These are phyloP conservation scores for Meganola albula DNA, from an alignment of 2,888 invertebrate genomes.

Conservation along the genomic window DNA sequence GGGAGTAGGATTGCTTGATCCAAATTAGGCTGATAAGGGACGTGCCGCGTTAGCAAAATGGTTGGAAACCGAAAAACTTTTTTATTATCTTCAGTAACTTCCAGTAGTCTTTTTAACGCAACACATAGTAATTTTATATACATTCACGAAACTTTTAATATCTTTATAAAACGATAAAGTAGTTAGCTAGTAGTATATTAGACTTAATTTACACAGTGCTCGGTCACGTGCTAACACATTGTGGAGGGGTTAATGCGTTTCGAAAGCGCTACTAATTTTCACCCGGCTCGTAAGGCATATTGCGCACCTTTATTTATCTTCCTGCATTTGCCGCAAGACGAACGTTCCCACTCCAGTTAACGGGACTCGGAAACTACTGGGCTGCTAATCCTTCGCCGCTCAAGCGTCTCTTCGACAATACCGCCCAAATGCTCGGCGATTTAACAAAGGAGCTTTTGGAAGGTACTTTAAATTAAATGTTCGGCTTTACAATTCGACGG, in stretches of 20 bases:
- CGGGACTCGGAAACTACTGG: slow-evolving; percentile 43
- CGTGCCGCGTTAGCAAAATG: slow-evolving; percentile 50
- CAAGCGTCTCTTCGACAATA: slow-evolving; percentile 56
- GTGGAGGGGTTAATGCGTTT: slow-evolving; percentile 43
- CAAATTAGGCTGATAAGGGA: slow-evolving; percentile 69
- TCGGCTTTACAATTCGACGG: slow-evolving; percentile 76
- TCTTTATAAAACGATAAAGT: no score
- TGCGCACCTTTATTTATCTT: slow-evolving; percentile 59
- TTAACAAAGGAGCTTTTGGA: slow-evolving; percentile 70
- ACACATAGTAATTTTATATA: no score
- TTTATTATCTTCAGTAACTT: slow-evolving; percentile 48
- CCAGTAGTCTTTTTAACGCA: no score
- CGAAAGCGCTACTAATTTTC: slow-evolving; percentile 25
- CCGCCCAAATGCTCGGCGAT: slow-evolving; percentile 57
- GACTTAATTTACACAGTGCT: no score
- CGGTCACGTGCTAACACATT: slow-evolving; percentile 26
- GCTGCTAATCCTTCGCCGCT: slow-evolving; percentile 53
- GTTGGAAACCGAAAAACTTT: slow-evolving; percentile 50
- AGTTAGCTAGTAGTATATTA: no score
- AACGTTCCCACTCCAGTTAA: slow-evolving; percentile 44
- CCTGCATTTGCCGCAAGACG: slow-evolving; percentile 48
- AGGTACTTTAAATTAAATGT: slow-evolving; percentile 77
- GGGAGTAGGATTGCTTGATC: slow-evolving; percentile 69
- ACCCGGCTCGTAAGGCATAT: slow-evolving; percentile 36
- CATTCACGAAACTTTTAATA: no score